These are phyloP conservation scores for Poeciliopsis prolifica DNA, from an alignment of 2,113 vertebrate genomes.

Conservation along the genomic window DNA sequence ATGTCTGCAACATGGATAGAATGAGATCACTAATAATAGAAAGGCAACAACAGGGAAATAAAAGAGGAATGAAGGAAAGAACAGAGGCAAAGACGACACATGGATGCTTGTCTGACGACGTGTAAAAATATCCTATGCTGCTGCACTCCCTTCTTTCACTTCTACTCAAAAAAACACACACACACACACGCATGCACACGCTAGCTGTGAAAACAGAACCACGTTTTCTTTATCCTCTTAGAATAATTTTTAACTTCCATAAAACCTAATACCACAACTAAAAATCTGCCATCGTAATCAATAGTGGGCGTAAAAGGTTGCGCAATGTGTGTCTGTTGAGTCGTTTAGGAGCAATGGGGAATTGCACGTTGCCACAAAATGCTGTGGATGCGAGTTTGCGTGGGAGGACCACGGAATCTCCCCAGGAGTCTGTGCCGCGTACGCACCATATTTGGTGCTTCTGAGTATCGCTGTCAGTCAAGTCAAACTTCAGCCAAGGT, in stretches of 20 bases:
- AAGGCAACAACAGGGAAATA: neutral
- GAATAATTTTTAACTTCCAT: conserved; percentile 22
- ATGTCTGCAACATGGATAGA: conserved; percentile 9
- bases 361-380: conserved; percentile 52
- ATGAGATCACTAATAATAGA: conserved; percentile 11
- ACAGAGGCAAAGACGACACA: conserved; percentile 11
- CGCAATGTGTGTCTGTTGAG: conserved; percentile 7
- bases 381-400: conserved; percentile 50
- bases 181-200: neutral
- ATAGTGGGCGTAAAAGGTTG: conserved; percentile 9
- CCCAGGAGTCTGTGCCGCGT: conserved; percentile 57
- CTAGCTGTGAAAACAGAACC: conserved; percentile 13
- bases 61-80: conserved; percentile 7
- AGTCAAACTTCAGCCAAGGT: conserved; percentile 61
- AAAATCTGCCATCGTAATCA: conserved; percentile 30
- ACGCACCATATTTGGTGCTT: conserved; percentile 72
- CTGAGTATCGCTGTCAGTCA: conserved; percentile 57
- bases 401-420: conserved; percentile 69
- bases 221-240: conserved; percentile 23
- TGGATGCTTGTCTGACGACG: conserved; percentile 41
- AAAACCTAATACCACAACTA: conserved; percentile 9
- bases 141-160: conserved; percentile 26
- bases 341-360: conserved; percentile 23
- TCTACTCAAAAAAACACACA: conserved; percentile 30
- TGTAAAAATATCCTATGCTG: conserved; percentile 47